Conservation (phyloP, 2,113 vertebrate species). For the Verasper variegatus region DNA sequence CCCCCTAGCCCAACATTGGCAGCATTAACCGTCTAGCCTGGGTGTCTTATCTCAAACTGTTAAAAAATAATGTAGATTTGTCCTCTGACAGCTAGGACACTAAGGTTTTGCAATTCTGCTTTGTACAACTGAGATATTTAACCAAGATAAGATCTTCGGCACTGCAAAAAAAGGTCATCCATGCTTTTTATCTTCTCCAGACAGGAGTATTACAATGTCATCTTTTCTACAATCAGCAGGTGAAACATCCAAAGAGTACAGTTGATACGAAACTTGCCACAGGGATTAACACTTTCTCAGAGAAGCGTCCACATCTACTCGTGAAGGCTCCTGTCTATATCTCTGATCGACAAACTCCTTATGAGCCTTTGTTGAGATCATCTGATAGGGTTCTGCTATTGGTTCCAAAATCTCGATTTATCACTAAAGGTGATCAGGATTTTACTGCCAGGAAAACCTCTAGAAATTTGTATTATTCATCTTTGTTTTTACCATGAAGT, state of each 20-base stretch:
- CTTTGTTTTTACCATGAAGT: not conserved
- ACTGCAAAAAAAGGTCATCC: not conserved
- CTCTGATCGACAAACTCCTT: no score
- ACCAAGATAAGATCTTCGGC: not conserved
- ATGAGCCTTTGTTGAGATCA: not conserved
- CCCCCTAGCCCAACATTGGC: not conserved
- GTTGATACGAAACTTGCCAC: not conserved
- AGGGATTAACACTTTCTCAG: not conserved
- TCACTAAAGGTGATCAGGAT: no score
- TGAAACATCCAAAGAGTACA: not conserved
- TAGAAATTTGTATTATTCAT: not conserved
- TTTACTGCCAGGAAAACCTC: no score
- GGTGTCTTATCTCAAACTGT: not conserved
- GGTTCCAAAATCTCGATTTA: no score
- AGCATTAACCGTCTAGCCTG: not conserved
- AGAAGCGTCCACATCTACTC: not conserved
- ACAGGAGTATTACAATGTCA: not conserved
- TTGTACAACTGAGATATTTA: not conserved
- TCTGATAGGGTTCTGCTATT: not conserved
- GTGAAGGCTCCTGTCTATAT: no score
- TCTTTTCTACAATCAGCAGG: not conserved
- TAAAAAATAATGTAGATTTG: not conserved
- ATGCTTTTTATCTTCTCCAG: conserved; percentile 9
- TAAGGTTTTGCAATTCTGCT: not conserved
- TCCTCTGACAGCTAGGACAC: not conserved